Percentiles rank a stretch among this genome's conserved stretches.
phyloP scores from a whole-genome alignment of 2,113 vertebrate species.

The Tachycineta bicolor region DNA sequence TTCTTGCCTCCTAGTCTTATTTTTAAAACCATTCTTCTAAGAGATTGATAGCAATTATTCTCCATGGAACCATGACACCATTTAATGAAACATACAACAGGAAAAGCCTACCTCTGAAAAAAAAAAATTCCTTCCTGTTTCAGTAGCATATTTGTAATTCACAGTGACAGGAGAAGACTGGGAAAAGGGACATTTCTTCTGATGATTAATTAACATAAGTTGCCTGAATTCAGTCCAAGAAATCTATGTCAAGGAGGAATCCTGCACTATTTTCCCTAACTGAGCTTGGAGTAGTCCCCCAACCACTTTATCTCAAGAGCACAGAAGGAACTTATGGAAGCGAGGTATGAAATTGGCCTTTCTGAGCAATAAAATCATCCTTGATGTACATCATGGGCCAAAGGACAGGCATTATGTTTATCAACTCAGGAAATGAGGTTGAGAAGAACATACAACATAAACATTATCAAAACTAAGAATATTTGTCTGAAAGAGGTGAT shows the following conservation, averaged over 20 bases:
- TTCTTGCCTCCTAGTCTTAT: background rate
- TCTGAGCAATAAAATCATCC: background rate
- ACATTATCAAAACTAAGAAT: slow-evolving; percentile 12
- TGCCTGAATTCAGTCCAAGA: slow-evolving; percentile 40
- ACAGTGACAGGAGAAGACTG: slow-evolving; percentile 21
- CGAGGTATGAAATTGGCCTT: background rate
- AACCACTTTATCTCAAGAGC: background rate
- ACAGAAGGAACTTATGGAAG: background rate
- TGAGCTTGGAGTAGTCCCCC: background rate
- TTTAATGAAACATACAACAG: slow-evolving; percentile 39
- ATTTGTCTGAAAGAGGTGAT: slow-evolving; percentile 45
- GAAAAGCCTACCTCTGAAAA: slow-evolving; percentile 28
- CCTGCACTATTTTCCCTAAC: background rate
- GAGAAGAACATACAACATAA: background rate
- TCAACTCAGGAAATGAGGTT: background rate
- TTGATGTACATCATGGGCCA: background rate
- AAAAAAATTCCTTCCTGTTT: slow-evolving; percentile 36
- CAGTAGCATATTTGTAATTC: slow-evolving; percentile 45
- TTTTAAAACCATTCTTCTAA: background rate
- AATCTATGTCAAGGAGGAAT: slow-evolving; percentile 16
- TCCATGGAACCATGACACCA: slow-evolving; percentile 7
- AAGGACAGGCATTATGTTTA: background rate
- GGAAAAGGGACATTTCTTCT: slow-evolving; percentile 39
- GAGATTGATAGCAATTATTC: slow-evolving; percentile 45
- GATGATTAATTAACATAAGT: slow-evolving; percentile 49